Evolutionary conservation across 2,797 vertebrate species (phyloP), one percentile per base, ranked within the genome.

Genomic region (Lacerta viridis): DNA sequence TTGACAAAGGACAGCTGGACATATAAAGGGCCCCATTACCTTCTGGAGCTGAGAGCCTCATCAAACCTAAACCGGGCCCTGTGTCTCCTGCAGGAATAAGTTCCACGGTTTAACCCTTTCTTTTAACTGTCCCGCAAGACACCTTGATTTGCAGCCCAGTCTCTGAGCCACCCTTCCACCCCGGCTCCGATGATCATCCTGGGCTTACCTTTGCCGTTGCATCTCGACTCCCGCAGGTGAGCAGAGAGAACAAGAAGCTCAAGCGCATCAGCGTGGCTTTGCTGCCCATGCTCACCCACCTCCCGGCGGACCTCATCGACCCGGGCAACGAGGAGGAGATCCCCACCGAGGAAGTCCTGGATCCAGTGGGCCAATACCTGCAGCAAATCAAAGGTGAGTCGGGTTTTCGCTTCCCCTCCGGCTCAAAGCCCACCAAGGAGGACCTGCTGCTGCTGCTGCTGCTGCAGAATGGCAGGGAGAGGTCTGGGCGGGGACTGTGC

Each of bases 361-460:
- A 90, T 33, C 89, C 89, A 1, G 82, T 93, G 55, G 84, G 97
- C 33, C 91, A 94, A 36, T 96, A 92, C n/a, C 94, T 97, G 81
- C 93, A 95, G 77, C 97, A 97, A 92, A 95, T 98, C 46, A 85
- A 94, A 96, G 98, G 98, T 98, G 86, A 90, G 68, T 29, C 15
- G 0, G 3, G 33, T 17, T 55, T 0, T 66, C 20, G 0, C 2
- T 9, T 2, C 13, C 1, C 1, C 18, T 29, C 61, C 50, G 11
- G 71, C 7, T 36, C 55, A 23, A 13, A 43, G 36, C 2, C 1
- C 4, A 29, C 25, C 4, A 2, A 23, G 69, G 3, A 23, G 8
- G 4, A 4, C 1, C 36, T 15, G 0, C 59, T 55, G 23, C 8
- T 2, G 2, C 36, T 15, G 0, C 8, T 2, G 2, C 36, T 15